Conservation (phyloP, 2,113 vertebrate species). For the Saccopteryx leptura region DNA sequence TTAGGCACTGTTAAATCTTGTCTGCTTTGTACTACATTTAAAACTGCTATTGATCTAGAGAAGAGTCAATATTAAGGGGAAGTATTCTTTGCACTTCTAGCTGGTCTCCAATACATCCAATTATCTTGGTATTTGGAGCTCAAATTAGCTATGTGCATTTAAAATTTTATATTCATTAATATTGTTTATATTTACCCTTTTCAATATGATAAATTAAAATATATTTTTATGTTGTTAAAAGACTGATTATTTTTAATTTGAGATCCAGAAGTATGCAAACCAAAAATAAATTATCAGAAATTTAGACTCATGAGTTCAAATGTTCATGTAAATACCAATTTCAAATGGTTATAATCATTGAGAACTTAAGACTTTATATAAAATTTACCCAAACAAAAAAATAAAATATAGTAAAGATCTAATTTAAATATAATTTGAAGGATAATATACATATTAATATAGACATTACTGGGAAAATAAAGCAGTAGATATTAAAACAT, state of each 20-base stretch:
- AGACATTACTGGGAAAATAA: conserved; percentile 14
- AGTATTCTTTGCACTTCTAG: conserved; percentile 62
- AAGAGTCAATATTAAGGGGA: conserved; percentile 59
- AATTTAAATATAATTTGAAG: conserved; percentile 16
- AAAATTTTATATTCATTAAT: conserved; percentile 49
- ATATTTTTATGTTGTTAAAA: conserved; percentile 44
- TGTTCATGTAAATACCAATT: neutral
- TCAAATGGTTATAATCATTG: neutral
- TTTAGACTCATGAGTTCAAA: neutral
- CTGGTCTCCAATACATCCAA: conserved; percentile 58
- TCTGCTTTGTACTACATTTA: conserved; percentile 65
- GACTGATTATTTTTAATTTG: conserved; percentile 25
- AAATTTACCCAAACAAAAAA: neutral
- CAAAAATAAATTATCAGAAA: neutral
- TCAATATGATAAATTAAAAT: conserved; percentile 47
- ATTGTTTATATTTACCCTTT: conserved; percentile 39
- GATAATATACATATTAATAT: neutral
- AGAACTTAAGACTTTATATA: neutral
- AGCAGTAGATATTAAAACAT: neutral
- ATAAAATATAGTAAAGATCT: neutral
- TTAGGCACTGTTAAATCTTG: conserved; percentile 71
- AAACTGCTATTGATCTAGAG: conserved; percentile 68
- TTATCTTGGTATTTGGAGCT: conserved; percentile 58
- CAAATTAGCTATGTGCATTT: conserved; percentile 62
- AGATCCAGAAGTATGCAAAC: neutral